A percentile compares a stretch with the other conserved stretches of the same genome.
phyloP scores from a whole-genome alignment of 2,888 invertebrate genomes.

The Steinernema scapterisci region DNA sequence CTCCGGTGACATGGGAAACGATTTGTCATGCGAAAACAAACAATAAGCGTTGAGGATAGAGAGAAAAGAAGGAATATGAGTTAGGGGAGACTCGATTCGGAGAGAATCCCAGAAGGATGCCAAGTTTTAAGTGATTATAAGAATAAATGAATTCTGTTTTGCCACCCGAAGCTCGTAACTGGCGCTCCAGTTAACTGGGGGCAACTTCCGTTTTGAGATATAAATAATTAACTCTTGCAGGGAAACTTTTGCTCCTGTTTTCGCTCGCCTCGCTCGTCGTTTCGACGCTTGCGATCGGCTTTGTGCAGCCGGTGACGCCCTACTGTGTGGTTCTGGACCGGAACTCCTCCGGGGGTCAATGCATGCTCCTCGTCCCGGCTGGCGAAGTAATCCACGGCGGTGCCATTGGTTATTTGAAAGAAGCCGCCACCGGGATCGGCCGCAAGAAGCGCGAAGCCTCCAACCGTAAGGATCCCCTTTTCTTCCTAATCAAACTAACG shows the following conservation, averaged over 20 bases:
- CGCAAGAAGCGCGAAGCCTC: slow-evolving; percentile 43
- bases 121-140: too few relatives aligned
- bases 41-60: neutral
- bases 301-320: slow-evolving; percentile 89
- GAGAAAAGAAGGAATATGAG: slow-evolving; percentile 23
- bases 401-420: slow-evolving; percentile 60
- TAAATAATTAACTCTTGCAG: slow-evolving; percentile 43
- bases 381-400: slow-evolving; percentile 55
- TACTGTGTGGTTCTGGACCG: slow-evolving; percentile 50
- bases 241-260: slow-evolving; percentile 79
- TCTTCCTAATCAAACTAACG: neutral
- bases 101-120: too few relatives aligned
- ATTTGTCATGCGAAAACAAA: neutral
- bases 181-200: too few relatives aligned
- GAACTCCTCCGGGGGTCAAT: slow-evolving; percentile 49
- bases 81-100: neutral
- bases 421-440: slow-evolving; percentile 52
- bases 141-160: too few relatives aligned
- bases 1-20: neutral
- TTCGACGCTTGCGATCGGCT: slow-evolving; percentile 92
- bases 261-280: slow-evolving; percentile 93
- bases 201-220: too few relatives aligned
- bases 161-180: too few relatives aligned
- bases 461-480: slow-evolving; percentile 38
- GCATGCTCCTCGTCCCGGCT: slow-evolving; percentile 50